These are phyloP conservation scores for Apodemia mormo DNA, from an alignment of 2,888 invertebrate genomes.

Conservation along the genomic window DNA sequence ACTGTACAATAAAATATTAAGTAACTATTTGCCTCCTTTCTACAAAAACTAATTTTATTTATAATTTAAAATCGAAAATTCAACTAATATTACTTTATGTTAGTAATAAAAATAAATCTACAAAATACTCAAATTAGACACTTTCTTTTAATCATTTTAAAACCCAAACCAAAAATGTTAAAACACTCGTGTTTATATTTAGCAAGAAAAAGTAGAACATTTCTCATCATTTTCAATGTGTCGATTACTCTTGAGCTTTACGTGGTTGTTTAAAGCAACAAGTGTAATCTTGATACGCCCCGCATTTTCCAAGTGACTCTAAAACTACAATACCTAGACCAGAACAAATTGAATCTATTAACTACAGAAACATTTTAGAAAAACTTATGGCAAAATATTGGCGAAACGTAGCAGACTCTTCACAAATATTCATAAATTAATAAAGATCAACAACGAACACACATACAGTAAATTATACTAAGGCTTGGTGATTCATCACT, in stretches of 20 bases:
- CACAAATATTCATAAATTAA: constrained; percentile 60
- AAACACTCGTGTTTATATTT: too few relatives aligned
- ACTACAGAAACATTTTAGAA: constrained; percentile 51
- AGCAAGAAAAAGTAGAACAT: too few relatives aligned
- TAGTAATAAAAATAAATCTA: too few relatives aligned
- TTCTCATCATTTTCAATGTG: neutral
- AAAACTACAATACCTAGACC: constrained; percentile 3
- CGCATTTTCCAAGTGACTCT: neutral
- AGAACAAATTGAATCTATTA: constrained; percentile 32
- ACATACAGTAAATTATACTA: constrained; percentile 42
- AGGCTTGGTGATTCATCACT: neutral
- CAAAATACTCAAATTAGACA: too few relatives aligned
- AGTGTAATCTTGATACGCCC: neutral
- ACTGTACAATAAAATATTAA: neutral
- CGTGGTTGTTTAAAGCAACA: neutral
- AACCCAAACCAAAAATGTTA: too few relatives aligned
- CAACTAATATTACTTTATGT: too few relatives aligned
- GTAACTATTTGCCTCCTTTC: too few relatives aligned
- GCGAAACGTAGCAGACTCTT: constrained; percentile 66
- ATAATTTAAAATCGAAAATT: too few relatives aligned
- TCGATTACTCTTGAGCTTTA: neutral
- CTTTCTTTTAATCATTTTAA: too few relatives aligned
- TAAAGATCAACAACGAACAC: constrained; percentile 55
- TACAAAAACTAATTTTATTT: too few relatives aligned
- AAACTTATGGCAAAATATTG: constrained; percentile 78